Evolutionary conservation across 2,113 vertebrate genomes (phyloP).

Genomic region (Sinocyclocheilus anshuiensis): DNA sequence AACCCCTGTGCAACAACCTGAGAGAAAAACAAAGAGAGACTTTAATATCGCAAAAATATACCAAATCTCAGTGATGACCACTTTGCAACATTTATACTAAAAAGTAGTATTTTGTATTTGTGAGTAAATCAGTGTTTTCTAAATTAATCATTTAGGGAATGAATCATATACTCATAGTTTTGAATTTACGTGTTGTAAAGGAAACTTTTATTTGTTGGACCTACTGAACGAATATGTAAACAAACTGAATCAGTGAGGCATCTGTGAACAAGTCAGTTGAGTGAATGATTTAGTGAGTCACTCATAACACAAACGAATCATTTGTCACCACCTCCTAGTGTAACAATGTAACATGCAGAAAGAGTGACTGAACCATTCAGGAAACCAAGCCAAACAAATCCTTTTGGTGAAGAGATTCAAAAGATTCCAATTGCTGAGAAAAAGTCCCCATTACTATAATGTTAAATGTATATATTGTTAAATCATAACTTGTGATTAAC

Average conservation of each 20-base stretch:
- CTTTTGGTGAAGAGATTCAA: neutral
- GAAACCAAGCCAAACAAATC: neutral
- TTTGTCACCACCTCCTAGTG: neutral
- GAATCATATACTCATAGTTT: neutral
- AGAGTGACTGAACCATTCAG: neutral
- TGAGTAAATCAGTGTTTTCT: neutral
- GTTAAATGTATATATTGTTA: too few species aligned
- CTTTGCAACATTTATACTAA: neutral
- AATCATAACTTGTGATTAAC: too few species aligned
- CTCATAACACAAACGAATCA: neutral
- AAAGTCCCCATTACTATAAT: too few species aligned
- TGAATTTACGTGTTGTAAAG: neutral
- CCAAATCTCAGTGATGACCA: neutral
- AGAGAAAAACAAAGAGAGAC: neutral
- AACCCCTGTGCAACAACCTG: neutral
- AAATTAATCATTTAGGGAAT: neutral
- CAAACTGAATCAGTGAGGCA: neutral
- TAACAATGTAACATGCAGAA: neutral
- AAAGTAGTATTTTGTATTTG: too few species aligned
- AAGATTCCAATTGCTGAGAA: too few species aligned
- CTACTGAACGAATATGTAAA: too few species aligned
- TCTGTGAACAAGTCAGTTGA: neutral
- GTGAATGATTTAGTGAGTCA: neutral
- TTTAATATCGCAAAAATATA: neutral
- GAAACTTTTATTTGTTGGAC: neutral